Percentiles rank a stretch among this genome's conserved stretches.
phyloP scores from a whole-genome alignment of 2,797 vertebrate genomes.

The Microctenopoma stevenorrisi region DNA sequence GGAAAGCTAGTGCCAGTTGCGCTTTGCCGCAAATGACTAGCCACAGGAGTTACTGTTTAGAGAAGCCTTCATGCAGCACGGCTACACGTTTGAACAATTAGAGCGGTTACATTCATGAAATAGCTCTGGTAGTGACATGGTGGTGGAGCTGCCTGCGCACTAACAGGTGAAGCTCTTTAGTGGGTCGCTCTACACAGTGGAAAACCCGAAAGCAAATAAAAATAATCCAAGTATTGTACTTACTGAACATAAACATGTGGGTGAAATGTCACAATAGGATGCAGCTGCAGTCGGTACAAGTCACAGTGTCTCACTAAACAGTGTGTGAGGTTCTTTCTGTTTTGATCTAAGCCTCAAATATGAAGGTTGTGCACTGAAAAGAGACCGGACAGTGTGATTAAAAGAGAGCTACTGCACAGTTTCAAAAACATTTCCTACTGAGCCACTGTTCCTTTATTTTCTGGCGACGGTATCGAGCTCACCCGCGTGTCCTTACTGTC shows the following conservation, averaged over 20 bases:
- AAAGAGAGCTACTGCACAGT: neutral
- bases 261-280: neutral
- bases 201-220: neutral
- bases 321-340: neutral
- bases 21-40: constrained; percentile 56
- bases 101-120: constrained; percentile 74
- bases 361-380: neutral
- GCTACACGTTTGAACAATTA: constrained; percentile 80
- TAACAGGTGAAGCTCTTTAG: constrained; percentile 61
- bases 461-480: neutral
- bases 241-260: neutral
- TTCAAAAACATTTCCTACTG: neutral
- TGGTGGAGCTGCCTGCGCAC: constrained; percentile 29
- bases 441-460: neutral
- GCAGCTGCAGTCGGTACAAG: neutral
- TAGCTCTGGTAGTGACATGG: constrained; percentile 52
- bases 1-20: constrained; percentile 59
- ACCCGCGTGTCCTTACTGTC: too few relatives aligned
- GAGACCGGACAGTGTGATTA: neutral
- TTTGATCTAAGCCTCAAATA: neutral
- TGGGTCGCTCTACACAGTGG: neutral
- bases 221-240: neutral
- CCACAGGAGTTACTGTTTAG: constrained; percentile 76
- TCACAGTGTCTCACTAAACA: neutral
- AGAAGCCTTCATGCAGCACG: constrained; percentile 57